Conservation (phyloP, 2,797 vertebrate species). For the Brachyalestes nurse region DNA sequence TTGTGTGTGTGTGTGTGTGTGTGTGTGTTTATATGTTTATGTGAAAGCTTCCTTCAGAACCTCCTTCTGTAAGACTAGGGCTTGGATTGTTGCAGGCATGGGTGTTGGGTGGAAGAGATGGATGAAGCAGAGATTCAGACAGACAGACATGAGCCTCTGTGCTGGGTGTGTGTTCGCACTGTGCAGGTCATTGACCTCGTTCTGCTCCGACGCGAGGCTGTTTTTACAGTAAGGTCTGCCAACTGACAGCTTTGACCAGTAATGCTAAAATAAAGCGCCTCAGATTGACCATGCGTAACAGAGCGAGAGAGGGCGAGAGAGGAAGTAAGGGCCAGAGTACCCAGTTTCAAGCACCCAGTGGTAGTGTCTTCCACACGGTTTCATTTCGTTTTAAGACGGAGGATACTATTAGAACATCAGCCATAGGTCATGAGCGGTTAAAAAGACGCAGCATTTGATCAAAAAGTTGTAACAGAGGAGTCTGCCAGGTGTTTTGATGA, state of each 20-base stretch:
- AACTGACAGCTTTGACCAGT: slow-evolving; percentile 40
- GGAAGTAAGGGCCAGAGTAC: neutral
- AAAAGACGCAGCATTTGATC: neutral
- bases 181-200: slow-evolving; percentile 29
- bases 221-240: slow-evolving; percentile 34
- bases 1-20: too few species aligned
- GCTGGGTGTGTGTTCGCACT: slow-evolving; percentile 30
- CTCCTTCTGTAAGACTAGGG: neutral
- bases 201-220: slow-evolving; percentile 37
- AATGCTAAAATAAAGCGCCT: slow-evolving; percentile 13
- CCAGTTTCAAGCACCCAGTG: neutral
- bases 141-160: neutral
- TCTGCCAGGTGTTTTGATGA: neutral
- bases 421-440: slow-evolving; percentile 16
- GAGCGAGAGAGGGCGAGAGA: neutral
- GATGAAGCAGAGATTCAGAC: neutral
- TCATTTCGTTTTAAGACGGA: neutral
- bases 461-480: neutral
- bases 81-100: neutral
- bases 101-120: neutral
- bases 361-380: neutral
- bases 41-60: too few species aligned
- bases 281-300: neutral
- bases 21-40: too few species aligned
- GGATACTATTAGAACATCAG: slow-evolving; percentile 3